phyloP scores from a whole-genome alignment of 2,797 vertebrate species.

The Podargus strigoides region DNA sequence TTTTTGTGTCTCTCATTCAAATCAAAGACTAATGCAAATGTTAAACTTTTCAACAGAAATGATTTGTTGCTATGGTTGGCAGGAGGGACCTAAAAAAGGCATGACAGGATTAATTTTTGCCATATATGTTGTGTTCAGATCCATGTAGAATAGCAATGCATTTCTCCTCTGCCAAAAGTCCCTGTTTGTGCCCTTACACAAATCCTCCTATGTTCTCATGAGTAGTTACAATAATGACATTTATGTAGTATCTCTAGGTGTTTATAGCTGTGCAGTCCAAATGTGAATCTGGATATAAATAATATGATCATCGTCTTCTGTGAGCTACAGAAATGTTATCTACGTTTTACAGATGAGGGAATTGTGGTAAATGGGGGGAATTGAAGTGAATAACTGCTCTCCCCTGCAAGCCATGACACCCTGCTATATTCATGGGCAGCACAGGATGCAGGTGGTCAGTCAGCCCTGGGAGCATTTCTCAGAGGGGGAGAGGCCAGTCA shows the following conservation, averaged over 20 bases:
- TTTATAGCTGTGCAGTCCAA: slow-evolving; percentile 19
- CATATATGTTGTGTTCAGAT: background rate
- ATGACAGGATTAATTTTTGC: background rate
- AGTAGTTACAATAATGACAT: slow-evolving; percentile 24
- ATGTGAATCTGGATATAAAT: slow-evolving; percentile 19
- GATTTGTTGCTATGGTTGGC: background rate
- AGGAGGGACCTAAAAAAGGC: background rate
- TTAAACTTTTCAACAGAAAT: slow-evolving; percentile 11
- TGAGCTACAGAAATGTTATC: background rate
- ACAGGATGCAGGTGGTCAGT: fast-evolving
- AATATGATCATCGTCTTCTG: background rate
- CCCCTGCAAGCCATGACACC: background rate
- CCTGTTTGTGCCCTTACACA: slow-evolving; percentile 17
- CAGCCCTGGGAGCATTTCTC: background rate
- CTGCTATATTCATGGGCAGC: background rate
- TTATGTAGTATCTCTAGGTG: slow-evolving; percentile 1
- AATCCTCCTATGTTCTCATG: background rate
- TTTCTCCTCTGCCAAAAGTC: background rate
- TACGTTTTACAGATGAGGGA: background rate
- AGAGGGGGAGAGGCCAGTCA: background rate
- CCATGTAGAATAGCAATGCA: background rate
- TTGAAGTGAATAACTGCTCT: background rate
- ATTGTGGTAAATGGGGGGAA: background rate
- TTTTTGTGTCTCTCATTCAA: background rate
- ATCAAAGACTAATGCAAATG: background rate